Evolutionary conservation across 2,113 vertebrate genomes (phyloP).

Genomic region (Syngnathus floridae): DNA sequence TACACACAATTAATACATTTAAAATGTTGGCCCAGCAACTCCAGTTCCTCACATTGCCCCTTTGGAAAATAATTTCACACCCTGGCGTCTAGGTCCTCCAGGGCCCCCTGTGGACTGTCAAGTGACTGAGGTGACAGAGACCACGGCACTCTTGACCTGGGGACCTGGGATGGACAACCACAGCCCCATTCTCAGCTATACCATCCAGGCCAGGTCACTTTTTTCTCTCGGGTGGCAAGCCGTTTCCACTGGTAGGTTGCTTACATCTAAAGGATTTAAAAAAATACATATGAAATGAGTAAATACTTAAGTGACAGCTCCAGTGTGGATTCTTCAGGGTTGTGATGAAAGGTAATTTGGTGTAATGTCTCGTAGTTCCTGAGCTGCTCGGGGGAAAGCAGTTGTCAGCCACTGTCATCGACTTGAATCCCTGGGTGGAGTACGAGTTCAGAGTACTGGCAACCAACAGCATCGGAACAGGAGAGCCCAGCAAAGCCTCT

Average conservation of each 20-base stretch:
- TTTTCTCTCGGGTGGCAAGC: constrained; percentile 96
- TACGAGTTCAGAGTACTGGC: constrained; percentile 91
- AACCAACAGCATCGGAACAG: constrained; percentile 85
- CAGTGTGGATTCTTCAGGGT: constrained; percentile 19
- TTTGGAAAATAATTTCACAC: background rate
- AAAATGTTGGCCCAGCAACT: no score
- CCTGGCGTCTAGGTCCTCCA: constrained; percentile 77
- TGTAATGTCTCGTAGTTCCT: constrained; percentile 73
- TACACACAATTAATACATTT: background rate
- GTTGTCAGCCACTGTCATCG: constrained; percentile 81
- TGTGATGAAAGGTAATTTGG: constrained; percentile 47
- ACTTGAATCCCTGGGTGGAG: constrained; percentile 91
- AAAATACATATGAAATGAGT: constrained; percentile 23
- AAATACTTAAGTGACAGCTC: constrained; percentile 34
- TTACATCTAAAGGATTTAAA: constrained; percentile 9
- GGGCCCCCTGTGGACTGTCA: constrained; percentile 84
- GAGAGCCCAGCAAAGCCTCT: constrained; percentile 86
- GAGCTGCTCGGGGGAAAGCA: constrained; percentile 80
- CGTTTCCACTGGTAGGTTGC: constrained; percentile 78
- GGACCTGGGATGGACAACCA: constrained; percentile 85
- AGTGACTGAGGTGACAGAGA: constrained; percentile 86
- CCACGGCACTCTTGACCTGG: constrained; percentile 85
- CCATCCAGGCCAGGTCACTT: constrained; percentile 86
- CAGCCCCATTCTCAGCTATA: constrained; percentile 87
- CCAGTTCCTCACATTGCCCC: background rate